phyloP scores from a whole-genome alignment of 2,888 invertebrate genomes.

The Cabera pusaria region DNA sequence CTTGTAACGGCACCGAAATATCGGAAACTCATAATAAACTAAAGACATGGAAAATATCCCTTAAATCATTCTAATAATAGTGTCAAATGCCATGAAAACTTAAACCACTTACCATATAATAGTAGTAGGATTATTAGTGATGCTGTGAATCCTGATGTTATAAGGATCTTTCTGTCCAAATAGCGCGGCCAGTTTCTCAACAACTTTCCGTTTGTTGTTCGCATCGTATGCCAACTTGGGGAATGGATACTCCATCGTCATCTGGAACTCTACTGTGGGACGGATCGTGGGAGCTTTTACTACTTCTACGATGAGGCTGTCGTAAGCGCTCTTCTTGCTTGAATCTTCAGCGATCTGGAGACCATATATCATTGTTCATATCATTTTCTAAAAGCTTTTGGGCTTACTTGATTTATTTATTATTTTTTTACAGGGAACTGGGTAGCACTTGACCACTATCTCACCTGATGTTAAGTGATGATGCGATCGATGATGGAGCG shows the following conservation, averaged over 20 bases:
- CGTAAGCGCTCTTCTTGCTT: slow-evolving; percentile 89
- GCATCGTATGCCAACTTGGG: slow-evolving; percentile 88
- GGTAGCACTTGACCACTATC: too few species aligned
- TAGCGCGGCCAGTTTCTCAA: slow-evolving; percentile 90
- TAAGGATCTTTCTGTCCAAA: slow-evolving; percentile 90
- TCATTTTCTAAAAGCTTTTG: too few species aligned
- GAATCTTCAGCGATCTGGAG: slow-evolving; percentile 87
- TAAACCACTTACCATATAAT: slow-evolving; percentile 87
- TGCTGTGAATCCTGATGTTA: slow-evolving; percentile 89
- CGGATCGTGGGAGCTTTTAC: slow-evolving; percentile 84
- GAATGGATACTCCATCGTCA: slow-evolving; percentile 88
- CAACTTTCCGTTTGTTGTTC: slow-evolving; percentile 89
- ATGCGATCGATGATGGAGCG: too few species aligned
- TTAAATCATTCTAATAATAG: too few species aligned
- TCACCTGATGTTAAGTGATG: too few species aligned
- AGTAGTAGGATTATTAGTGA: slow-evolving; percentile 86
- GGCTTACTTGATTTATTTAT: too few species aligned
- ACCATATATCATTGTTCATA: too few species aligned
- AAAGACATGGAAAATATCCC: too few species aligned
- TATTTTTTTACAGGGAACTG: too few species aligned
- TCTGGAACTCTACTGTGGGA: slow-evolving; percentile 91
- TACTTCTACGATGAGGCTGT: slow-evolving; percentile 90
- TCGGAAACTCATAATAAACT: too few species aligned
- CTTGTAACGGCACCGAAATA: too few species aligned
- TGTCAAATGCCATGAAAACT: too few species aligned